Percentiles rank a stretch among this genome's conserved stretches.
phyloP scores from a whole-genome alignment of 2,797 vertebrate species.

The Myotis vivesi region DNA sequence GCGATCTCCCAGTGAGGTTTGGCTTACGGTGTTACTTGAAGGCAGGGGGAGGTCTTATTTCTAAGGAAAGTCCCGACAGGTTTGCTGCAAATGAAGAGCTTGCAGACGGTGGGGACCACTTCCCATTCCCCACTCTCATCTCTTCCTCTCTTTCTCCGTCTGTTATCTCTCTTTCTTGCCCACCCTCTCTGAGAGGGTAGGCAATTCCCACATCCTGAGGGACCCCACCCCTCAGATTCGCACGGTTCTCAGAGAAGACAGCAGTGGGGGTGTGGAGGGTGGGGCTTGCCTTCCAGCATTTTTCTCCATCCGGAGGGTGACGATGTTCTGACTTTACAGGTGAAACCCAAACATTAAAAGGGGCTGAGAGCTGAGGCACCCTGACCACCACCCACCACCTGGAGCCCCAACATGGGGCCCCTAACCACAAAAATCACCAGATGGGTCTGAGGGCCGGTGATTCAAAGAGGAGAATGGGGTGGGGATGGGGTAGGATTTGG shows the following conservation, averaged over 20 bases:
- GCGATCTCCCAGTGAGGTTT: not conserved
- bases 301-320: not conserved
- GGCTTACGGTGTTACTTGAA: not conserved
- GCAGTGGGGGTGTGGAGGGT: not conserved
- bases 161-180: not conserved
- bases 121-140: not conserved
- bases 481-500: not conserved
- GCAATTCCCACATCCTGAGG: no score
- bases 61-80: not conserved
- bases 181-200: not conserved
- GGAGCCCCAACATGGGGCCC: not conserved
- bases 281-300: not conserved
- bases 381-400: no score
- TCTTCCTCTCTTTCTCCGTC: not conserved
- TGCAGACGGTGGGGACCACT: no score
- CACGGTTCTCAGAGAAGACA: not conserved
- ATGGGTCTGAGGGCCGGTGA: not conserved
- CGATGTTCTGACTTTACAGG: not conserved
- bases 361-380: not conserved
- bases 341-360: not conserved
- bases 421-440: not conserved
- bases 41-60: not conserved
- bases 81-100: not conserved
- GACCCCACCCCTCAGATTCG: not conserved
- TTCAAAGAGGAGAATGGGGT: not conserved